Evolutionary conservation across 2,797 vertebrate species (phyloP).

Genomic region (Argya squamiceps): DNA sequence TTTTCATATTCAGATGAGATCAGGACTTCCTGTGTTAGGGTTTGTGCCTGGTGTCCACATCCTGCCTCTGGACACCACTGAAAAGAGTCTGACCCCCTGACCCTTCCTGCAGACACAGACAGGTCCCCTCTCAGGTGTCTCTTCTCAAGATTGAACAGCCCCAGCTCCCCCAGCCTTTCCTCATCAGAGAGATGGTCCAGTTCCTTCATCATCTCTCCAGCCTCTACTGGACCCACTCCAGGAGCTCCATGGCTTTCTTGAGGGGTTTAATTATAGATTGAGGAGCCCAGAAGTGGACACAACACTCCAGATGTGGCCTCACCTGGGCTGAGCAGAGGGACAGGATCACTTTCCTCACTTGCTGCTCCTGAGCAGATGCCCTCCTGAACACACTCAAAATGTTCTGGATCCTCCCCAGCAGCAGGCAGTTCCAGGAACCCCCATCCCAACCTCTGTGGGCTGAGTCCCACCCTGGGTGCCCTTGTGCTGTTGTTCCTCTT

Average conservation of each 20-base stretch:
- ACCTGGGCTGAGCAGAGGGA: neutral
- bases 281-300: neutral
- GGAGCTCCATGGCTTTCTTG: neutral
- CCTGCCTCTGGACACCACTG: neutral
- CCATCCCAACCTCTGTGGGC: neutral
- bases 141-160: neutral
- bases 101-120: neutral
- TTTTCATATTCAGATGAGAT: neutral
- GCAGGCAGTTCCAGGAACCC: neutral
- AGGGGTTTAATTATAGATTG: neutral
- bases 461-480: neutral
- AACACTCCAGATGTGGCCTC: neutral
- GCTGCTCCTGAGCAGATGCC: neutral
- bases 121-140: neutral
- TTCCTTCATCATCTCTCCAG: neutral
- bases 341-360: neutral
- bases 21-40: neutral
- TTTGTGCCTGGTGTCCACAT: neutral
- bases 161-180: neutral
- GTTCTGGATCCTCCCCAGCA: neutral
- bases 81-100: neutral
- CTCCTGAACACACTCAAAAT: neutral
- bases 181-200: neutral
- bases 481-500: conserved; percentile 3
- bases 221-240: neutral